phyloP scores from a whole-genome alignment of 2,797 vertebrate species.

The Sparidentex hasta region DNA sequence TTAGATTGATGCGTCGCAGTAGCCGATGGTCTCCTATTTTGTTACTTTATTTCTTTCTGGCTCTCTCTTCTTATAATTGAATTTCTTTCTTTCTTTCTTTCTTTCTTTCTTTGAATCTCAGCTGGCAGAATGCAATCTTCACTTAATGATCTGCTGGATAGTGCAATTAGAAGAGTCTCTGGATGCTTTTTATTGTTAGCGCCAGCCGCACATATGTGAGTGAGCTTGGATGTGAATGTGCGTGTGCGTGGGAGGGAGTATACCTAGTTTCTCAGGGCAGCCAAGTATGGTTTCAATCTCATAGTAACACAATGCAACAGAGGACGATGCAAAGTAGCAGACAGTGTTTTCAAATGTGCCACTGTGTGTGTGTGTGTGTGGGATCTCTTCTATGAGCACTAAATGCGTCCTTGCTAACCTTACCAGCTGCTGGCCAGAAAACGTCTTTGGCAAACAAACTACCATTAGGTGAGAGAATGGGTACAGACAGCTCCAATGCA shows the following conservation, averaged over 20 bases:
- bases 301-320: constrained; percentile 19
- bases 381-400: constrained; percentile 30
- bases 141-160: constrained; percentile 61
- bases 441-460: too few relatives aligned
- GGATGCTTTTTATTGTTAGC: constrained; percentile 50
- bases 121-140: constrained; percentile 62
- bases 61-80: constrained; percentile 26
- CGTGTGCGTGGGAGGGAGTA: not conserved
- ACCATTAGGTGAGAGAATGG: too few relatives aligned
- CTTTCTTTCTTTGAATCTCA: constrained; percentile 54
- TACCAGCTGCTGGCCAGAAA: constrained; percentile 36
- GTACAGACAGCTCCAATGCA: too few relatives aligned
- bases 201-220: not conserved
- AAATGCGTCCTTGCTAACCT: constrained; percentile 55
- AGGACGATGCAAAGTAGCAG: constrained; percentile 14
- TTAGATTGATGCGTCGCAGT: not conserved
- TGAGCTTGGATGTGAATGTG: not conserved
- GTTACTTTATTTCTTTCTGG: constrained; percentile 5
- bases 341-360: not conserved
- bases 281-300: constrained; percentile 20
- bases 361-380: not conserved
- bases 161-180: constrained; percentile 59
- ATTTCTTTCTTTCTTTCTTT: constrained; percentile 23
- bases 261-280: constrained; percentile 17
- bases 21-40: constrained; percentile 3